Percentiles rank a stretch among this genome's conserved stretches.
phyloP scores from a whole-genome alignment of 2,888 invertebrate genomes.

The Pterostichus madidus region DNA sequence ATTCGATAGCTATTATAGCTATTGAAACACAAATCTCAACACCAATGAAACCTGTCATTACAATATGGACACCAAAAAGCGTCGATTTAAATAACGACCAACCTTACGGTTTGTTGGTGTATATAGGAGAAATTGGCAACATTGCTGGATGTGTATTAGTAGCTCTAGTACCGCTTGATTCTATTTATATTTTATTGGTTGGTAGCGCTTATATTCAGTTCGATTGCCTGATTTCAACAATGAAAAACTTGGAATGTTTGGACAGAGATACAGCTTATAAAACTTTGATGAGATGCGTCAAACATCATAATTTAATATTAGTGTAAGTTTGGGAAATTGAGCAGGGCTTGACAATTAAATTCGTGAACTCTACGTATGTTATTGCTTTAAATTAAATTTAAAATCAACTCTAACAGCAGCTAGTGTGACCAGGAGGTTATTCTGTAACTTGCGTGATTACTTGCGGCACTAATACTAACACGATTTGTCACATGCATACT shows the following conservation, averaged over 20 bases:
- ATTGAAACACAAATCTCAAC: constrained; percentile 24
- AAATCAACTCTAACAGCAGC: no score
- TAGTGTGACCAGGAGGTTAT: no score
- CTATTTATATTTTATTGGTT: constrained; percentile 37
- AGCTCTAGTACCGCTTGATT: constrained; percentile 46
- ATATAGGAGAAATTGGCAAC: not conserved
- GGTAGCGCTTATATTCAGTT: constrained; percentile 54
- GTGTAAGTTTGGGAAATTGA: constrained; percentile 50
- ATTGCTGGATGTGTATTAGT: constrained; percentile 48
- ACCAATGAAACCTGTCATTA: not conserved
- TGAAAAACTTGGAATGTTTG: constrained; percentile 22
- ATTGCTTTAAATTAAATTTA: no score
- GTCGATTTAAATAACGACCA: constrained; percentile 47
- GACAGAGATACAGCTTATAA: constrained; percentile 38
- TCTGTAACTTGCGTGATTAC: no score
- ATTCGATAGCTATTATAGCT: not conserved
- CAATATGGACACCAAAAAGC: constrained; percentile 22
- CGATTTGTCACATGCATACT: no score
- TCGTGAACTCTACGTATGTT: no score
- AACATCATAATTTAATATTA: constrained; percentile 48
- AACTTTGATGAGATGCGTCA: constrained; percentile 25
- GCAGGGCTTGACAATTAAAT: no score
- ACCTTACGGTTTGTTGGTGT: constrained; percentile 27
- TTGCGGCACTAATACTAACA: no score
- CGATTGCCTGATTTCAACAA: constrained; percentile 21